Evolutionary conservation across 1,140 invertebrate species (phyloP), one percentile per base, ranked within the genome.

Genomic region (Chelonus insularis): DNA sequence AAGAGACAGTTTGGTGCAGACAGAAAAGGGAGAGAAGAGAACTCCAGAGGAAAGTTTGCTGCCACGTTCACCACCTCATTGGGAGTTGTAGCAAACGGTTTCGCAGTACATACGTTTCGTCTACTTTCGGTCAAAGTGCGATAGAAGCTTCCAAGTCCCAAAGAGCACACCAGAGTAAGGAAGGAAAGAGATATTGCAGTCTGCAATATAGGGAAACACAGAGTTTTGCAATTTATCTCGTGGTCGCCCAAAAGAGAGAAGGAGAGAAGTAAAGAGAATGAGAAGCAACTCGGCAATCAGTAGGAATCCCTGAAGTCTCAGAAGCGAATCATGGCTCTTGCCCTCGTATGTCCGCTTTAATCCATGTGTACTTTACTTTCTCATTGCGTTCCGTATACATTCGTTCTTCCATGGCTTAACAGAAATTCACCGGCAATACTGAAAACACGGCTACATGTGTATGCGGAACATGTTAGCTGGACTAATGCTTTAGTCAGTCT

Each of bases 171-270:
- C 8, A 6, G 16, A 14, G 36, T 4, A 39, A 14, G 9, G 21
- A n/a, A 48, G 20, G 34, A 45, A 39, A 37, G 18, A 58, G 56
- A 41, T 52, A 41, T 34, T 20, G 16, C 60, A 63, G 43, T 2
- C 3, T 23, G 7, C 43, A 8, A 18, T 1, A 18, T 11, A 20
- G 68, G 51, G 39, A 54, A 4, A 21, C 32, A 16, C 29, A 52
- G 68, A 75, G 72, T 75, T 73, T 74, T 67, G 70, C 68, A 73
- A 78, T 76, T 78, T 75, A 72, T 74, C 61, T 68, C 64, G 66
- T 60, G 64, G 64, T 52, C 36, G 29, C 12, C 16, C 12, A 5
- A 18, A 32, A n/a, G 12, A 32, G 50, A 39, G 20, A 25, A 60
- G 29, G 56, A 25, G 45, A 36, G 48, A 16, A 32, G 57, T 32